Evolutionary conservation across 2,888 invertebrate species (phyloP), one percentile per base, ranked within the genome.

Genomic region (Seira sanloemensis): DNA sequence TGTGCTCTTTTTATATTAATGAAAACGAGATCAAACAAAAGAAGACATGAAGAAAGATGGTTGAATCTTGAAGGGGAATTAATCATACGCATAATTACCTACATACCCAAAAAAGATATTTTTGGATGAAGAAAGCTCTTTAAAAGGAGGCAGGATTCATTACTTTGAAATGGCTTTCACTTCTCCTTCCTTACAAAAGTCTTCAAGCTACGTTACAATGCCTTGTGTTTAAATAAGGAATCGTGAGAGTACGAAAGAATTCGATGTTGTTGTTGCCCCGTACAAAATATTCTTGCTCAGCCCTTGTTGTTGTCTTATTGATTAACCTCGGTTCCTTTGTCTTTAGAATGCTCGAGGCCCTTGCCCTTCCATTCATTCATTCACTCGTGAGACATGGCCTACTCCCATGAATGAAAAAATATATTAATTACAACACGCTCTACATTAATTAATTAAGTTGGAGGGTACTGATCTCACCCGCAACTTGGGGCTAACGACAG

Each of bases 381-480:
- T 16, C 2, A 58, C 58, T 58, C n/a, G n/a, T 18, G 58, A 4
- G n/a, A 58, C n/a, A 7, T 37, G 37, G 37, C 37, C 37, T 58
- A 58, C 58, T 58, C 58, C 18, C n/a, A 58, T n/a, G 58, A 58
- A 58, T 12, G 37, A 37, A 37, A 4, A n/a, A 9, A 58, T n/a
- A 58, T 58, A 58, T 58, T 58, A 58, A 58, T 58, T 58, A 58
- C 18, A 18, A 18, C 58, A 58, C 58, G 58, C 58, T 58, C 18
- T 58, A n/a, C n/a, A n/a, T 58, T 18, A 4, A 58, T 58, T 58
- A 58, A 58, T 58, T 58, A 58, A 58, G 58, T 58, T 58, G n/a
- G 58, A 58, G 58, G 58, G 58, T 58, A 58, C 37, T 37, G 37
- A 37, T 7, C 37, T 37, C n/a, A n/a, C n/a, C n/a, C n/a, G n/a